Percentiles rank a stretch among this genome's conserved stretches.
Evolutionary conservation across 1,140 invertebrate species (phyloP).

Genomic region (Rhopalosiphum padi): DNA sequence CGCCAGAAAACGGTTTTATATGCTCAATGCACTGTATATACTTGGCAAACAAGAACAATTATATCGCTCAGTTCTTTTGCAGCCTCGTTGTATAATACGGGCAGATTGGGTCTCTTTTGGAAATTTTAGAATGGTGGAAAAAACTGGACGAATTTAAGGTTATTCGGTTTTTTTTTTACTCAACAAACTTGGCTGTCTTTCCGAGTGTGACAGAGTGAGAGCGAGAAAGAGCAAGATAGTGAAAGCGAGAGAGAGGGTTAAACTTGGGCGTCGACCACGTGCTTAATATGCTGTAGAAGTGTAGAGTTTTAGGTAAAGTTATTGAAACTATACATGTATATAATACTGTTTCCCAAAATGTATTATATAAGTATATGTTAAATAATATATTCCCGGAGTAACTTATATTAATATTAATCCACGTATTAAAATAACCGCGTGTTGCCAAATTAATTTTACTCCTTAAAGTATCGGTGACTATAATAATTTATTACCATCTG

Average conservation of each 20-base stretch:
- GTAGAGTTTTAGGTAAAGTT: conserved; percentile 26
- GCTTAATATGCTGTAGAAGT: background rate
- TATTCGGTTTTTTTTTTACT: background rate
- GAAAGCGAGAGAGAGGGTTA: background rate
- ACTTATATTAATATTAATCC: conserved; percentile 30
- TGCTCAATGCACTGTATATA: background rate
- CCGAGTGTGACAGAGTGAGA: background rate
- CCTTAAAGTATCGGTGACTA: background rate
- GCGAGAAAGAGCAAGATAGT: too few species aligned
- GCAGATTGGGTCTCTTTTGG: background rate
- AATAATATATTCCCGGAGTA: background rate
- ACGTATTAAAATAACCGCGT: conserved; percentile 19
- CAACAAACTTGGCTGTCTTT: conserved; percentile 16
- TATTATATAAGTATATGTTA: background rate
- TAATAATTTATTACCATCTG: background rate
- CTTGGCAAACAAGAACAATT: background rate
- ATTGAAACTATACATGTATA: conserved; percentile 3
- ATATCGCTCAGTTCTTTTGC: background rate
- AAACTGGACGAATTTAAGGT: background rate
- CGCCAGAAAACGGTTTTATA: conserved; percentile 24
- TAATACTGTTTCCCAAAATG: background rate
- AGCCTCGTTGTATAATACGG: background rate
- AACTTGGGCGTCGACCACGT: background rate
- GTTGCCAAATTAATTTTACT: conserved; percentile 23
- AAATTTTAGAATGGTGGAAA: background rate